Evolutionary conservation across 1,140 invertebrate genomes (phyloP).

Genomic region (Panagrolaimus sp.): DNA sequence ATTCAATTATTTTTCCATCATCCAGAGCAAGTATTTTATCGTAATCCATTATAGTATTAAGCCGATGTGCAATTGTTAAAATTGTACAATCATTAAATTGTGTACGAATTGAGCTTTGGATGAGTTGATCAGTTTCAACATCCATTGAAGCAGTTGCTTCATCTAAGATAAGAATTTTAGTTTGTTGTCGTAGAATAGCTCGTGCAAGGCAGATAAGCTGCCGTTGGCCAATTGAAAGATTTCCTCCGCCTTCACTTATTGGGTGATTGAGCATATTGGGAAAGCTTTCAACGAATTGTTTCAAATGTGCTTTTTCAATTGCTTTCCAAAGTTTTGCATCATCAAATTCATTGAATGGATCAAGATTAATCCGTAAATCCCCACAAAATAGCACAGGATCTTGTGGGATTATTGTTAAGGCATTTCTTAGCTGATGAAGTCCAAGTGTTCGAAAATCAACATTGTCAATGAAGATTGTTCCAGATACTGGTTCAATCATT

Average conservation of each 20-base stretch:
- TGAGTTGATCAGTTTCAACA: slow-evolving; percentile 59
- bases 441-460: no score
- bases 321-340: slow-evolving; percentile 68
- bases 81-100: slow-evolving; percentile 63
- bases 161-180: slow-evolving; percentile 68
- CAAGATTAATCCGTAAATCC: no score
- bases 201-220: slow-evolving; percentile 72
- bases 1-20: slow-evolving; percentile 66
- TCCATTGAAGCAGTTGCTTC: slow-evolving; percentile 73
- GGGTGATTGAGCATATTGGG: slow-evolving; percentile 33
- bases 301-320: slow-evolving; percentile 60
- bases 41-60: slow-evolving; percentile 63
- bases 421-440: no score
- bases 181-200: slow-evolving; percentile 63
- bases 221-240: slow-evolving; percentile 66
- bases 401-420: no score
- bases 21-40: slow-evolving; percentile 77
- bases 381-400: no score
- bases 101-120: slow-evolving; percentile 57
- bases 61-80: slow-evolving; percentile 64
- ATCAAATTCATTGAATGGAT: slow-evolving; percentile 62
- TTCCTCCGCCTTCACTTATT: slow-evolving; percentile 50
- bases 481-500: slow-evolving; percentile 60
- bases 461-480: slow-evolving; percentile 67
- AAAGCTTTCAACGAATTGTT: slow-evolving; percentile 46